Conservation (phyloP, 2,888 invertebrate species). For the Gymnosoma rotundatum region DNA sequence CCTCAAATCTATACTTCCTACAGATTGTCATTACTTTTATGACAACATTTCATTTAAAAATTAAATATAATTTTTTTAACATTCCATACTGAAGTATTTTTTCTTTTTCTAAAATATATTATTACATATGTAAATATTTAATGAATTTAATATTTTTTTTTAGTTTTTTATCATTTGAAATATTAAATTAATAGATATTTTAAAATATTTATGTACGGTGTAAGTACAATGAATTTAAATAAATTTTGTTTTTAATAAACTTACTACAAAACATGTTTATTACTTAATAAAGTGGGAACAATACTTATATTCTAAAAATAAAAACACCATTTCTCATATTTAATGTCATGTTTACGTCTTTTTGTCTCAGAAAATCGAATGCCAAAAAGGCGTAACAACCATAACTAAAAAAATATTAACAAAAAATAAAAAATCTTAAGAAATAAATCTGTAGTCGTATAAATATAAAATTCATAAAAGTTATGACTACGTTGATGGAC, state of each 20-base stretch:
- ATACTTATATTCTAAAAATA: conserved; percentile 35
- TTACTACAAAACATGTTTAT: conserved; percentile 21
- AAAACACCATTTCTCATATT: neutral
- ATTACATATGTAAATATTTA: neutral
- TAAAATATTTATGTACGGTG: conserved; percentile 30
- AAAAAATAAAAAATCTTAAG: too few relatives aligned
- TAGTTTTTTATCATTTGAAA: conserved; percentile 19
- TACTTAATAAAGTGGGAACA: conserved; percentile 29
- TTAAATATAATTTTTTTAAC: conserved; percentile 35
- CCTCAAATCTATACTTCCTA: conserved; percentile 3
- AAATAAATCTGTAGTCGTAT: too few relatives aligned
- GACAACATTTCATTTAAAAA: neutral
- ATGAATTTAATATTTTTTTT: conserved; percentile 16
- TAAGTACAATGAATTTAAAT: conserved; percentile 29
- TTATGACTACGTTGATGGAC: too few relatives aligned
- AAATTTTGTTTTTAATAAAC: conserved; percentile 36
- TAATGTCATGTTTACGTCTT: too few relatives aligned
- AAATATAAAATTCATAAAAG: too few relatives aligned
- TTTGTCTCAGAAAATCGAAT: too few relatives aligned
- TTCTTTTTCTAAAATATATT: conserved; percentile 22
- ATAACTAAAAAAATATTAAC: too few relatives aligned
- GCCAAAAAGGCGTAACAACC: too few relatives aligned
- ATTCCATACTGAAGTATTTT: conserved; percentile 18
- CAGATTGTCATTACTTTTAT: conserved; percentile 9
- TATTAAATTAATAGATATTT: conserved; percentile 28